Evolutionary conservation across 2,113 vertebrate genomes (phyloP).

Genomic region (Promerops cafer): DNA sequence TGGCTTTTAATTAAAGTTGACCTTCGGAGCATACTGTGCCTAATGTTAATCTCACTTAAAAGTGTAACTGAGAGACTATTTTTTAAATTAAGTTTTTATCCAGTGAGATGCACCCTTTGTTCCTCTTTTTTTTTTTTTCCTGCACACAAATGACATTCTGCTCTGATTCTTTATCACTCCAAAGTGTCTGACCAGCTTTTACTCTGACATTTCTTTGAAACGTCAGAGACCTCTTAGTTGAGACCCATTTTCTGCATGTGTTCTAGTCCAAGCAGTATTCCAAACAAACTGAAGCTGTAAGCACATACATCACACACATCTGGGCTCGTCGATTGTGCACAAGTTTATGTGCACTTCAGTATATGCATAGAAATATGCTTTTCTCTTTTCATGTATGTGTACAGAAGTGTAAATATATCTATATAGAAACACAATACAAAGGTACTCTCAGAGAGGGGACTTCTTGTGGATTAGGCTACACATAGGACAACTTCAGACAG

Average conservation of each 20-base stretch:
- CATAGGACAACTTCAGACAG: not conserved
- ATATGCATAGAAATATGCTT: not conserved
- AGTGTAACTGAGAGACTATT: not conserved
- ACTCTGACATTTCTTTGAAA: not conserved
- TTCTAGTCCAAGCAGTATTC: not conserved
- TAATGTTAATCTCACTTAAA: not conserved
- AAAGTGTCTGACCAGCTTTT: not conserved
- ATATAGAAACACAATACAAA: not conserved
- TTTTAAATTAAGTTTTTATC: not conserved
- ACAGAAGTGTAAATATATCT: not conserved
- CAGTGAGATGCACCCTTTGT: accelerated
- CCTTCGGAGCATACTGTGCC: not conserved
- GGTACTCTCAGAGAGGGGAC: no score
- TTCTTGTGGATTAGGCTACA: not conserved
- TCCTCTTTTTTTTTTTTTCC: accelerated
- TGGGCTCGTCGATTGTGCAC: not conserved
- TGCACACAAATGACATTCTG: not conserved
- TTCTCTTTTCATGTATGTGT: not conserved
- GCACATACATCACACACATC: accelerated
- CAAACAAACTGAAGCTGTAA: not conserved
- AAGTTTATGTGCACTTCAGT: not conserved
- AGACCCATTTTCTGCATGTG: not conserved
- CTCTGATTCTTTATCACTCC: not conserved
- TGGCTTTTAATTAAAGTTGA: not conserved
- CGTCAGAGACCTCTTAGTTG: not conserved